A percentile compares a stretch with the other conserved stretches of the same genome.
Evolutionary conservation across 2,888 invertebrate genomes (phyloP).

Genomic region (Acanthoscelides obtectus): DNA sequence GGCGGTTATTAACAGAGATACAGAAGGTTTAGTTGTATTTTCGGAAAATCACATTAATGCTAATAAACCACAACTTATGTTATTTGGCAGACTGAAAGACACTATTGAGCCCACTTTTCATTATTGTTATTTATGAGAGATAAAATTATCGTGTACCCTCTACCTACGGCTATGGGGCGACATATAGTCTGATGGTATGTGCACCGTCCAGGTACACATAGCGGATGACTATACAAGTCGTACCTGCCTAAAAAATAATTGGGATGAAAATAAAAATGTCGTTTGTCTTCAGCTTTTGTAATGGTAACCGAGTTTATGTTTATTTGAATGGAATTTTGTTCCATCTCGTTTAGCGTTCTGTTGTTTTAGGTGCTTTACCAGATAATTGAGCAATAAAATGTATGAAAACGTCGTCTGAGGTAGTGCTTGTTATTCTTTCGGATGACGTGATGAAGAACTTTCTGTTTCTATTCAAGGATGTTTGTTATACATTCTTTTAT

Average conservation of each 20-base stretch:
- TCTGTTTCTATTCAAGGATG: background rate
- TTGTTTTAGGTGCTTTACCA: conserved; percentile 7
- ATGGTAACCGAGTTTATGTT: conserved; percentile 19
- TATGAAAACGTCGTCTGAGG: conserved; percentile 8
- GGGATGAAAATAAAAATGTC: conserved; percentile 26
- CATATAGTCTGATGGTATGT: background rate
- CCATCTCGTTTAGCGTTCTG: conserved; percentile 12
- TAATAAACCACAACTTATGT: too few relatives aligned
- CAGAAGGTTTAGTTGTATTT: too few relatives aligned
- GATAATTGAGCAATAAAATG: conserved; percentile 17
- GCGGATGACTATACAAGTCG: conserved; percentile 23
- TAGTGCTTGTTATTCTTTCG: background rate
- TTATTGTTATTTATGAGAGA: too few relatives aligned
- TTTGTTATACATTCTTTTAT: background rate
- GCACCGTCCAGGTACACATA: background rate
- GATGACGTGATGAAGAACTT: background rate
- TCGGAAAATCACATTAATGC: too few relatives aligned
- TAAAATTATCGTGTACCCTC: background rate
- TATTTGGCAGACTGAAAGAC: too few relatives aligned
- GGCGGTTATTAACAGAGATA: too few relatives aligned
- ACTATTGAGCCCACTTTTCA: too few relatives aligned
- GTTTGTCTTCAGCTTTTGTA: conserved; percentile 11
- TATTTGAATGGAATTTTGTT: conserved; percentile 18
- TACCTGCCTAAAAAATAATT: conserved; percentile 30
- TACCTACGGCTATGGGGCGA: background rate